Base-by-base conservation (phyloP, 1,140 invertebrate genomes). In the Rhizoglyphus robini region DNA sequence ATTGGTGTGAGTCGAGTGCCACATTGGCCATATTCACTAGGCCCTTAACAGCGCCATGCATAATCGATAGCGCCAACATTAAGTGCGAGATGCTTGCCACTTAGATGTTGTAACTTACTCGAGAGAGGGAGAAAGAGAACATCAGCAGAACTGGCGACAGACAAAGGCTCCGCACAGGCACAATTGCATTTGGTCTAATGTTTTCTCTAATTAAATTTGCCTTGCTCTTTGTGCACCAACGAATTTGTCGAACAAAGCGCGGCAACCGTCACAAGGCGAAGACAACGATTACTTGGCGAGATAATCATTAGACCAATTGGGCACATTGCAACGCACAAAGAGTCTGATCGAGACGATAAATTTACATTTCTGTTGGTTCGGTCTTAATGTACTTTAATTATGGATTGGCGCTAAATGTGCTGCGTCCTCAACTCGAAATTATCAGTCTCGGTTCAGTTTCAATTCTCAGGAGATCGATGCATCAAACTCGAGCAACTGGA, bases 251-350 rank as follows among this genome's bases (percentile, higher is more conserved):
- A 54, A 54, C 51, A 54, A 54, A 8, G 51, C 51, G 8, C 23
- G 8, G 36, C 8, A 41, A 54, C 8, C 8, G 8, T 8, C 51
- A 5, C 31, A 32, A 54, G 23, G 20, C 8, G 51, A 32, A 20
- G 51, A 54, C 23, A 11, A 8, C 8, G 36, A 11, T 18, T 8
- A 8, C 36, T 41, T 18, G 51, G 8, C 23, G 51, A 54, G 51
- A 54, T 54, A 54, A 54, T 54, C 51, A 54, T 54, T 54, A 54
- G 51, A 54, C 51, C 51, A 54, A 54, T 54, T 32, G 51, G 51
- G 20, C 51, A 8, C 51, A 34, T 60, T 34, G 27, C 29, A 34
- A 29, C 15, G 11, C 58, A 58, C 2, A 23, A 15, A 15, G 41
- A 15, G 41, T 46, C 15, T 46, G 20, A 54, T 54, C 51, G 51